Base-by-base conservation (phyloP, 2,888 invertebrate species). In the Apamea crenata region DNA sequence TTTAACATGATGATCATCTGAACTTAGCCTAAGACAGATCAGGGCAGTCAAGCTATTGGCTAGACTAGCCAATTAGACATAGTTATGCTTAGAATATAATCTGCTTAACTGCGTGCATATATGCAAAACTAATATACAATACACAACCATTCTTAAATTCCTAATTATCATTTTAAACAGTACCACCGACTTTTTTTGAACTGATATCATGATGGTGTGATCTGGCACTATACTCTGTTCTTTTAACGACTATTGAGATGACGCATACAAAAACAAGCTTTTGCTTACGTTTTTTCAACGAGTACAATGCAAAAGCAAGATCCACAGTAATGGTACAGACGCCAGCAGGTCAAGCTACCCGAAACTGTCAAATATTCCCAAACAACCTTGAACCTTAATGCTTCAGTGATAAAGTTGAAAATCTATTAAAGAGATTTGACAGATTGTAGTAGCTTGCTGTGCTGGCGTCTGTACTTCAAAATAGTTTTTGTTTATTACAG, bases 91-190 rank as follows among this genome's bases (percentile, higher is more conserved):
- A 70, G n/a, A 79, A 65, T 79, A 70, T 66, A 47, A 69, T 53
- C 59, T 66, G 36, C 18, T 66, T 63, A 77, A 81, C 82, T 87
- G 84, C 81, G 82, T 86, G 73, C 87, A 81, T 77, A 69, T 81
- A 78, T 75, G 77, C 84, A 74, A 86, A 74, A 63, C 0, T 71
- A 53, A n/a, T 61, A 29, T 61, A 74, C 36, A 83, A 69, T 75
- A 84, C 76, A 85, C 81, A 81, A 81, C 74, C 66, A 56, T 73
- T 81, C 36, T 61, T 82, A 84, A 65, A 70, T 84, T 59, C 59
- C 32, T 84, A 69, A 65, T 40, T 71, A 47, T 53, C n/a, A 69
- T 47, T 56, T 7, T 40, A n/a, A 8, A 56, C 36, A 59, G 18
- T 50, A n/a, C n/a, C 61, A 29, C 40, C 36, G 36, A 56, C 18